Evolutionary conservation across 2,797 vertebrate genomes (phyloP), one percentile per base, ranked within the genome.

Genomic region (Picus viridis): DNA sequence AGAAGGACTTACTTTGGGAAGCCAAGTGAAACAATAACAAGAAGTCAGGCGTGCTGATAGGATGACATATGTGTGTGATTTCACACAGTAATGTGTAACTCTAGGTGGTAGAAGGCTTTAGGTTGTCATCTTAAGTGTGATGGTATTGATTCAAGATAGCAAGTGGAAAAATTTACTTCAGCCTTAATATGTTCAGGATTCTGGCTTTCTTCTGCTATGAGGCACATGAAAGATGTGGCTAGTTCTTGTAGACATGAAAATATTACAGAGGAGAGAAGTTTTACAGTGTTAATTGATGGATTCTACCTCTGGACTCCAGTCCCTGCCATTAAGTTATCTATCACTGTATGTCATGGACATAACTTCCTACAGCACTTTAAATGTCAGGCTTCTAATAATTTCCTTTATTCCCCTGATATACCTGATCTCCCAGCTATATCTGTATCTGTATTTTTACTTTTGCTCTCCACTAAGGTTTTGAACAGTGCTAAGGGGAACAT

Each of bases 341-440:
- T 43, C 86, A 71, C 61, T 57, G 16, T 82, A 74, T 92, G 84
- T 49, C 85, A 86, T 1, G 5, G 58, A 91, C 88, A 26, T 73
- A 89, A 88, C 49, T 95, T 95, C 90, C 73, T 85, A 79, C 47
- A 68, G 71, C 75, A 63, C 53, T 92, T 85, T 76, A 94, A 96
- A 96, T 96, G 92, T 90, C 92, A 96, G 56, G 57, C 73, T 77
- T 94, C 77, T 56, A 83, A 95, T 88, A 11, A 61, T 95, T 96
- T 86, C 69, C 84, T 74, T 77, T 75, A 75, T 91, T 93, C 87
- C 34, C 56, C 74, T 86, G 78, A 34, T 16, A 58, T 59, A 67
- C 45, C 58, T 72, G 43, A 32, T 62, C 58, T 49, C 30, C 67
- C 81, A 83, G 77, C 56, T 92, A 78, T 34, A 94, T 84, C 71